phyloP scores from a whole-genome alignment of 2,797 vertebrate genomes.

The Manis crassicaudata region DNA sequence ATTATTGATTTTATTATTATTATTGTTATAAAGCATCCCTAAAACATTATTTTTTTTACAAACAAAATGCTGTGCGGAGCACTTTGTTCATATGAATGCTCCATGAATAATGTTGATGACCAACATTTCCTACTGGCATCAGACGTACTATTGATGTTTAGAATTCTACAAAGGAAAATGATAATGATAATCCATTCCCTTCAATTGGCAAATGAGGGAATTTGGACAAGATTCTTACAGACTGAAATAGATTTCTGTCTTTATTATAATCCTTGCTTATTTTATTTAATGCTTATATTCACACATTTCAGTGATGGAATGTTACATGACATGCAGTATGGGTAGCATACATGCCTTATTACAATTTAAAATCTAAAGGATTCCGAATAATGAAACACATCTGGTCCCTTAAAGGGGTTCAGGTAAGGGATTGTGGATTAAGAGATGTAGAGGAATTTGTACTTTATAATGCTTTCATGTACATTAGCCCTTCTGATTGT shows the following conservation, averaged over 20 bases:
- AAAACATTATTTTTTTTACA: neutral
- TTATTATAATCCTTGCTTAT: constrained; percentile 10
- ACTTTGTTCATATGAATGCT: neutral
- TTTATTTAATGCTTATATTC: neutral
- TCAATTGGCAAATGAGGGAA: neutral
- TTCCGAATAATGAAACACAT: neutral
- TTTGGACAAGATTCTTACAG: neutral
- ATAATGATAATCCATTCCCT: constrained; percentile 15
- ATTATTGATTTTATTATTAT: neutral
- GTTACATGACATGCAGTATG: neutral
- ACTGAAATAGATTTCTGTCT: constrained; percentile 6
- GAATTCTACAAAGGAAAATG: neutral
- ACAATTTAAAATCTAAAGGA: neutral
- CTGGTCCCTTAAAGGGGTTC: neutral
- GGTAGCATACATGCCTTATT: neutral
- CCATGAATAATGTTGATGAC: neutral
- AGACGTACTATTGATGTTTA: constrained; percentile 12
- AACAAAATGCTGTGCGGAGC: neutral
- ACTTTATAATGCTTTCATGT: neutral
- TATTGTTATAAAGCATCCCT: neutral
- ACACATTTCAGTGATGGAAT: neutral
- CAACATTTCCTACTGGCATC: neutral
- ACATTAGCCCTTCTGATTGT: neutral
- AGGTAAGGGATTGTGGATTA: neutral
- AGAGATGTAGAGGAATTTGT: neutral